phyloP scores from a whole-genome alignment of 2,888 invertebrate genomes.

The Sarcophaga subvicina region DNA sequence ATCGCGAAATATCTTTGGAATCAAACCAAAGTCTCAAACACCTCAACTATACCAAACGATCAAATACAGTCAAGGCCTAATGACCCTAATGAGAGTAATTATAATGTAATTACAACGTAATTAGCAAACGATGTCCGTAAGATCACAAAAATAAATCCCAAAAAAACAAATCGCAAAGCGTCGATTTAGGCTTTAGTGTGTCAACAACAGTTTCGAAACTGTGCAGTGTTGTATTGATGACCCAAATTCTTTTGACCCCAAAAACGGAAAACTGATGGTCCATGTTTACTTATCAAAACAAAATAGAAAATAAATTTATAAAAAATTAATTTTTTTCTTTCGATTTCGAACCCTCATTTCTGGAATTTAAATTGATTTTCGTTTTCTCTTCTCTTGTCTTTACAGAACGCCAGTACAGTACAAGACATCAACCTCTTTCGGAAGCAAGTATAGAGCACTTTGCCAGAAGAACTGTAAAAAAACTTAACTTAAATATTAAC shows the following conservation, averaged over 20 bases:
- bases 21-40: too few relatives aligned
- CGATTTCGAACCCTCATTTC: constrained; percentile 6
- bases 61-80: too few relatives aligned
- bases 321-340: not conserved
- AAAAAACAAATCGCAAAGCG: not conserved
- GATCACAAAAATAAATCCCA: too few relatives aligned
- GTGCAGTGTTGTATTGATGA: not conserved
- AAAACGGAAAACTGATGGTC: not conserved
- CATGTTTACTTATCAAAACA: constrained; percentile 8
- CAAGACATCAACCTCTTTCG: not conserved
- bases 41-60: too few relatives aligned
- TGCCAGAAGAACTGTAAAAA: not conserved
- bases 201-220: not conserved
- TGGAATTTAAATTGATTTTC: constrained; percentile 25
- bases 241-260: not conserved
- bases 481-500: not conserved
- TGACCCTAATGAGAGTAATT: too few relatives aligned
- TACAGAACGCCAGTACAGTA: constrained; percentile 17
- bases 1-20: too few relatives aligned
- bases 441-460: not conserved
- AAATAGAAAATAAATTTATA: constrained; percentile 18
- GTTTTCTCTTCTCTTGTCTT: constrained; percentile 1
- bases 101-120: too few relatives aligned
- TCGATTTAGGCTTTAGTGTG: not conserved
- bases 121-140: too few relatives aligned